Base-by-base conservation (phyloP, 2,888 invertebrate species). In the Lottia scabra region DNA sequence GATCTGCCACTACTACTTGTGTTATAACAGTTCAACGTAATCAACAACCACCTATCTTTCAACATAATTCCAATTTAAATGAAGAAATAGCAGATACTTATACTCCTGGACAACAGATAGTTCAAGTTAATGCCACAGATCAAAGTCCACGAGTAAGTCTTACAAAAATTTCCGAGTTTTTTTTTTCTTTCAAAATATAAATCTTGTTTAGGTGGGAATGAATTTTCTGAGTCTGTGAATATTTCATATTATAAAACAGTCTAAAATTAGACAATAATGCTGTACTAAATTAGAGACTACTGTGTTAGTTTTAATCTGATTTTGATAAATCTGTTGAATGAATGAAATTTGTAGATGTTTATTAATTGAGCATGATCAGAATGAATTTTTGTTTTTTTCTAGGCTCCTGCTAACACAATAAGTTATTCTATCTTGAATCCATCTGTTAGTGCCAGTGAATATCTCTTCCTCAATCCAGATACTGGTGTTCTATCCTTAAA, bases 381-480 rank as follows among this genome's bases (percentile, higher is more conserved):
- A 38, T 38, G 38, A 19, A 6, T 64, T 44, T 38, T n/a, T 72
- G 16, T 63, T 43, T 65, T 15, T 63, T 77, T 80, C 23, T 70
- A 83, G 80, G 72, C 80, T 13, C 85, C 85, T 27, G 85, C 86
- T 74, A 86, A 85, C 64, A 71, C 74, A 12, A 74, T 87, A 23
- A 67, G 75, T 19, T 86, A 83, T 68, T 44, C 73, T 12, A 77
- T 80, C 8, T 68, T 75, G 44, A 83, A 83, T 4, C 80, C 80
- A 23, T 56, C 72, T 44, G 78, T 75, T 12, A 78, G 81, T 63
- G 79, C 83, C 0, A 67, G 77, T 1, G 75, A 73, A 38, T 85
- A 81, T 74, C 86, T 87, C 81, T 85, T 78, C 74, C 78, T 87
- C 48, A 83, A 86, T 72, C 85, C 84, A 5, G 23, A 74, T 1